Evolutionary conservation across 2,113 vertebrate species (phyloP), one percentile per base, ranked within the genome.

Genomic region (Limnothrissa miodon): DNA sequence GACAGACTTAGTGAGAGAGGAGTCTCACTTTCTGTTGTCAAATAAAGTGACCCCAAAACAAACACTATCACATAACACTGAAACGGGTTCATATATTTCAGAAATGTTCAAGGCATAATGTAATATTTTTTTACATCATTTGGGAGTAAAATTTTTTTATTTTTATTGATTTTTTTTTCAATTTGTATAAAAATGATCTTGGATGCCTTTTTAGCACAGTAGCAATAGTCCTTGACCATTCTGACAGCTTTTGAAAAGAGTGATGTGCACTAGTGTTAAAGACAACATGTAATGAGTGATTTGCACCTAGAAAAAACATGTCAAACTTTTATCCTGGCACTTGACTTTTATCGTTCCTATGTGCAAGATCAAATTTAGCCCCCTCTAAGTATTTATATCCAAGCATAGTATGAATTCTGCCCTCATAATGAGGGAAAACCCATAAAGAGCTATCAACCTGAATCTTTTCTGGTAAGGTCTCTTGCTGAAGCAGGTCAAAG

Each of bases 291-390:
- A n/a, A n/a, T n/a, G n/a, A n/a, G n/a, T n/a, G n/a, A n/a, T n/a
- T n/a, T n/a, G n/a, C n/a, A n/a, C n/a, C n/a, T n/a, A n/a, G 62
- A 17, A 13, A 70, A 70, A 70, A 70, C 33, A 36, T 70, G 25
- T 70, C 13, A 70, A 33, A 70, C 25, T 33, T 70, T 29, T 36
- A 29, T 70, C 62, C 62, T 70, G 29, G 36, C 62, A 70, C 62
- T 70, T 70, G 62, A 36, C 62, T 70, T 70, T 70, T 70, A 70
- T 70, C 36, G 11, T 36, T 36, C 62, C 62, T 33, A 36, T 33
- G 62, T 70, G 62, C 62, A 33, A 70, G 62, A 70, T 70, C 62
- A 70, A 70, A 70, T 70, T 70, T 70, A 70, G 29, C 62, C 33
- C 33, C 36, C 62, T 33, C 13, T 70, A 70, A 70, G 11, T 33